A percentile compares a stretch with the other conserved stretches of the same genome.
These are phyloP conservation scores for Mustelus asterias DNA, from an alignment of 2,113 vertebrate species.

Conservation along the genomic window DNA sequence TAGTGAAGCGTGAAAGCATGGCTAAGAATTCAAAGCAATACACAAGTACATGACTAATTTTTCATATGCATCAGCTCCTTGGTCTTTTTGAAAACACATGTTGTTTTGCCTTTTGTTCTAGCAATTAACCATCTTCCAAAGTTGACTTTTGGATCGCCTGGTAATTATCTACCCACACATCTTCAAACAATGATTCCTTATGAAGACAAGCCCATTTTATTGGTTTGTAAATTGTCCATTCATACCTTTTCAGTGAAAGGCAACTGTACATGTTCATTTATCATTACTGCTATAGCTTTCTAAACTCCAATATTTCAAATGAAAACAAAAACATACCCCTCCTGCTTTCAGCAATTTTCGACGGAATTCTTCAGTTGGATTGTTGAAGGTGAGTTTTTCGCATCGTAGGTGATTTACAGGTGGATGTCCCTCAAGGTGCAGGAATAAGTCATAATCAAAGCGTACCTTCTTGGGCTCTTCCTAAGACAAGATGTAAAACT, in stretches of 20 bases:
- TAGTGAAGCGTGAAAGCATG: neutral
- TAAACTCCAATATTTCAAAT: neutral
- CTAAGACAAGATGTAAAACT: slow-evolving; percentile 46
- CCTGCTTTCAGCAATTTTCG: slow-evolving; percentile 80
- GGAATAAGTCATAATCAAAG: slow-evolving; percentile 86
- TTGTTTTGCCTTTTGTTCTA: neutral
- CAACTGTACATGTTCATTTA: slow-evolving; percentile 34
- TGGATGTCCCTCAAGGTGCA: slow-evolving; percentile 84
- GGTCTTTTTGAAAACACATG: neutral
- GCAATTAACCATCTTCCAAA: neutral
- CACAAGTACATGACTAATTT: neutral
- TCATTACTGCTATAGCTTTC: neutral
- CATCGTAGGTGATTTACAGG: slow-evolving; percentile 86
- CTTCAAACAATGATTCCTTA: slow-evolving; percentile 40
- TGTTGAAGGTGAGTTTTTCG: slow-evolving; percentile 86
- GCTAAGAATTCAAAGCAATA: neutral
- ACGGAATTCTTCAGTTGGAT: slow-evolving; percentile 81
- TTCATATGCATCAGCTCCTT: neutral
- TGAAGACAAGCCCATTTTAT: slow-evolving; percentile 31
- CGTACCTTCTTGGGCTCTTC: slow-evolving; percentile 87
- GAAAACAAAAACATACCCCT: slow-evolving; percentile 62
- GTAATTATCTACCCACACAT: slow-evolving; percentile 40
- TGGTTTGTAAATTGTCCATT: neutral
- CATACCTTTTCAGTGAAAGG: neutral
- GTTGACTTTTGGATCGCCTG: too few species aligned